Percentiles rank a stretch among this genome's conserved stretches.
These are phyloP conservation scores for Flexamia atlantica DNA, from an alignment of 2,888 invertebrate species.

Conservation along the genomic window DNA sequence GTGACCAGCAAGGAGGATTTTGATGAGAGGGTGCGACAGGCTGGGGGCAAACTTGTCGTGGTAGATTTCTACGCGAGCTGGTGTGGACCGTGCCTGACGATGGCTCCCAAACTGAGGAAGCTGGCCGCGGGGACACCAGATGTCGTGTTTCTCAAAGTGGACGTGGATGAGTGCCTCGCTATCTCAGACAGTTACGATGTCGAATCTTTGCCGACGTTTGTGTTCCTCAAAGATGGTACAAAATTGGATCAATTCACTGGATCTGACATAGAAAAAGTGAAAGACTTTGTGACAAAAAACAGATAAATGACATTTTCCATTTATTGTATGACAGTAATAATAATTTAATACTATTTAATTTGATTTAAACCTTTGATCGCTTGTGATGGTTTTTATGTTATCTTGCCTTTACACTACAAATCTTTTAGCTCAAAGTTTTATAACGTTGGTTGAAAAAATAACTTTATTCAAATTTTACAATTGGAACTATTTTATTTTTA, in stretches of 20 bases:
- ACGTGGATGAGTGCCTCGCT: slow-evolving; percentile 93
- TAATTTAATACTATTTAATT: too few relatives aligned
- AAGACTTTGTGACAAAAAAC: background rate
- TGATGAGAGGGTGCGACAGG: background rate
- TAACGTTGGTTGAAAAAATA: too few relatives aligned
- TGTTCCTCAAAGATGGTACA: slow-evolving; percentile 86
- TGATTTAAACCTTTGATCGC: too few relatives aligned
- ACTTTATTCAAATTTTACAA: too few relatives aligned
- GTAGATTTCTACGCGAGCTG: slow-evolving; percentile 95
- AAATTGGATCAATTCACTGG: slow-evolving; percentile 73
- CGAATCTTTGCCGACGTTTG: slow-evolving; percentile 93
- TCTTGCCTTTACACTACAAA: too few relatives aligned
- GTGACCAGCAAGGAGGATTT: slow-evolving; percentile 25
- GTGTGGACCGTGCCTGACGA: slow-evolving; percentile 96
- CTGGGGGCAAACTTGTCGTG: slow-evolving; percentile 82
- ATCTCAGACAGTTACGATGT: slow-evolving; percentile 88
- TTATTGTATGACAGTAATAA: too few relatives aligned
- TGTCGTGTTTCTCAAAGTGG: slow-evolving; percentile 81
- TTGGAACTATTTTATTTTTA: too few relatives aligned
- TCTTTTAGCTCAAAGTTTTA: too few relatives aligned
- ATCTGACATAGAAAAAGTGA: slow-evolving; percentile 2
- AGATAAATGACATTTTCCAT: background rate
- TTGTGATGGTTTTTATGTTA: too few relatives aligned
- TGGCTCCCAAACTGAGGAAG: slow-evolving; percentile 86
- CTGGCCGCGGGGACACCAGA: slow-evolving; percentile 71